Conservation (phyloP, 2,797 vertebrate species). For the Martes flavigula region DNA sequence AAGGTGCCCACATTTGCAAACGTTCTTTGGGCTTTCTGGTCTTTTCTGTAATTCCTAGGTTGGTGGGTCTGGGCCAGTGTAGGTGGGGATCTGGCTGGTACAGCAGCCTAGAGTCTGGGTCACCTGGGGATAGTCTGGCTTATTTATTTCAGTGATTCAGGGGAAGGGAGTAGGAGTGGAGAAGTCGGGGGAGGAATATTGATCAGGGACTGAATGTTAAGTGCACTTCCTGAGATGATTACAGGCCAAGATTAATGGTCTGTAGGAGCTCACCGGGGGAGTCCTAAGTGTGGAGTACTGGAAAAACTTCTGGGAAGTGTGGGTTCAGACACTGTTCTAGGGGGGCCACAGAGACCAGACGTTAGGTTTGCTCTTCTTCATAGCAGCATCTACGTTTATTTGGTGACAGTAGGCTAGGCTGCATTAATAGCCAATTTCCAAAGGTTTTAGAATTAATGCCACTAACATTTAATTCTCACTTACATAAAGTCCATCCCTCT, state of each 20-base stretch:
- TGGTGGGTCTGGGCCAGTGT: not conserved
- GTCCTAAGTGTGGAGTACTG: not conserved
- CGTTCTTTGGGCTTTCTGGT: not conserved
- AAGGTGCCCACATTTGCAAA: not conserved
- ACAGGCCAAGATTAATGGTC: slow-evolving; percentile 38
- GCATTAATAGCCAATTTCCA: not conserved
- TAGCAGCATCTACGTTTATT: not conserved
- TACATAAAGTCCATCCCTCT: not conserved
- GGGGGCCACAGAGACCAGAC: not conserved
- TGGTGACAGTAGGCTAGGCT: not conserved
- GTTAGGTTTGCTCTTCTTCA: not conserved
- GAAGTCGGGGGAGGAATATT: not conserved
- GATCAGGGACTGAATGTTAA: slow-evolving; percentile 64
- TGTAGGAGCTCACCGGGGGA: slow-evolving; percentile 25
- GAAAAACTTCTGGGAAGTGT: not conserved
- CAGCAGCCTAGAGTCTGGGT: not conserved
- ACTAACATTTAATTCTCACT: not conserved
- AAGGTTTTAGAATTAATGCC: not conserved
- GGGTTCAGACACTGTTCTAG: not conserved
- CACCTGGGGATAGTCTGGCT: not conserved
- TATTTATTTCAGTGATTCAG: slow-evolving; percentile 12
- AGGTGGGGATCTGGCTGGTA: not conserved
- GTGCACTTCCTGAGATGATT: slow-evolving; percentile 67
- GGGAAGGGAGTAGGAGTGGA: not conserved
- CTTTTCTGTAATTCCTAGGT: not conserved